Conservation (phyloP, 2,888 invertebrate species). For the Slavum lentiscoides region DNA sequence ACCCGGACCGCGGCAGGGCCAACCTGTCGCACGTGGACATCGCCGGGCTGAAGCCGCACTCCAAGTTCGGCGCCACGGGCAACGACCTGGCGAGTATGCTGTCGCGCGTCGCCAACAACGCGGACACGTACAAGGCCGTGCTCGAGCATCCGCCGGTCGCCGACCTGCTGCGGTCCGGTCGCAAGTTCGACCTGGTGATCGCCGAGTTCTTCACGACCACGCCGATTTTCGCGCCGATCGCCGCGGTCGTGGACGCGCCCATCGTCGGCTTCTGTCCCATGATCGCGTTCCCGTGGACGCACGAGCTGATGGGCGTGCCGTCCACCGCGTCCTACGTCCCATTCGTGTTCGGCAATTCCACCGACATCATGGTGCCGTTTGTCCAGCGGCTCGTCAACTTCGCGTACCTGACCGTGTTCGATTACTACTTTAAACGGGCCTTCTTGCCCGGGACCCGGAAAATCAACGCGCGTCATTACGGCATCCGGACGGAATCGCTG, state of each 20-base stretch:
- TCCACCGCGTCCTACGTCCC: conserved; percentile 7
- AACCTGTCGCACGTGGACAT: conserved; percentile 35
- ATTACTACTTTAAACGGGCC: background rate
- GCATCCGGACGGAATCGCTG: background rate
- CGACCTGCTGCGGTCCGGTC: background rate
- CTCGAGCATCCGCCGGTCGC: background rate
- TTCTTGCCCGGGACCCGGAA: background rate
- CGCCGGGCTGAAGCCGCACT: conserved; percentile 6
- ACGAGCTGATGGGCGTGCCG: background rate
- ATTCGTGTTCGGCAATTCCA: rapidly evolving
- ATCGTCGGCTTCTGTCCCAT: conserved; percentile 33
- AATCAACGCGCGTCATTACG: background rate
- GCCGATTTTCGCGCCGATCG: conserved; percentile 27
- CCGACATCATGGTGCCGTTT: background rate
- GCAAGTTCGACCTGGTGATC: conserved; percentile 34
- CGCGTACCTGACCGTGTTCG: rapidly evolving
- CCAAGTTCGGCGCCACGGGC: background rate
- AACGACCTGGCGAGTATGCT: background rate
- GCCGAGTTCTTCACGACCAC: conserved; percentile 6
- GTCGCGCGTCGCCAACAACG: background rate
- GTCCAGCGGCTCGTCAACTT: background rate
- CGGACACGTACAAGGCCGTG: background rate
- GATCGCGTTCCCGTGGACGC: conserved; percentile 10
- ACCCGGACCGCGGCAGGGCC: conserved; percentile 4
- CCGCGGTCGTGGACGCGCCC: conserved; percentile 4